Base-by-base conservation (phyloP, 2,888 invertebrate genomes). In the Diaperis boleti region DNA sequence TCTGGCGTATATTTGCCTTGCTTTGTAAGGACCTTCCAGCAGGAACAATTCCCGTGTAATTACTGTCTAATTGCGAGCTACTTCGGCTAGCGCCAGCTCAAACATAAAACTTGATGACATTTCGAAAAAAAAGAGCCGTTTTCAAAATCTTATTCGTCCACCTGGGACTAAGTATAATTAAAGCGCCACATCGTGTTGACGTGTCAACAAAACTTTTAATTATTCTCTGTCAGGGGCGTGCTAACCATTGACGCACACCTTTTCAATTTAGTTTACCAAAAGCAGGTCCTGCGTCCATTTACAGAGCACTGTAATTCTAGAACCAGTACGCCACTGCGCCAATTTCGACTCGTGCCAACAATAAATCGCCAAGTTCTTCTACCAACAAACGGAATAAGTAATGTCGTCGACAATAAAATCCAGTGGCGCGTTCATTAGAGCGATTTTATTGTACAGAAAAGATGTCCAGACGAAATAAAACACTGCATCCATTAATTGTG, bases 401-500 rank as follows among this genome's bases (percentile, higher is more conserved):
- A 26, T 31, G 29, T 7, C 14, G 31, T 18, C 29, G 31, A 22
- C 31, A 22, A 47, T 47, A 47, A 50, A 37, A 20, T 42, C 26
- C 42, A 17, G 31, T 41, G 54, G 41, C 42, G 41, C 54, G 26
- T 54, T 56, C 42, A 44, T 56, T 42, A 44, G 55, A 42, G n/a
- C 42, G 18, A 18, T 56, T 56, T 44, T 42, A 56, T 42, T 31
- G 55, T 56, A 31, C 26, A 6, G 26, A 31, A 33, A 41, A 39
- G 37, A 52, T 50, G 60, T 45, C 35, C 65, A 69, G 67, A 68
- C 66, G 68, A 65, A 72, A 72, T 69, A 73, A 72, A 71, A 69
- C 69, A 62, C 66, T 39, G 55, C 65, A 31, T 56, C 64, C 68
- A 72, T 73, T 73, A 72, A 73, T 73, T 72, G 69, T 67, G 55